These are phyloP conservation scores for Lasioglossum vierecki DNA, from an alignment of 2,888 invertebrate species.

Conservation along the genomic window DNA sequence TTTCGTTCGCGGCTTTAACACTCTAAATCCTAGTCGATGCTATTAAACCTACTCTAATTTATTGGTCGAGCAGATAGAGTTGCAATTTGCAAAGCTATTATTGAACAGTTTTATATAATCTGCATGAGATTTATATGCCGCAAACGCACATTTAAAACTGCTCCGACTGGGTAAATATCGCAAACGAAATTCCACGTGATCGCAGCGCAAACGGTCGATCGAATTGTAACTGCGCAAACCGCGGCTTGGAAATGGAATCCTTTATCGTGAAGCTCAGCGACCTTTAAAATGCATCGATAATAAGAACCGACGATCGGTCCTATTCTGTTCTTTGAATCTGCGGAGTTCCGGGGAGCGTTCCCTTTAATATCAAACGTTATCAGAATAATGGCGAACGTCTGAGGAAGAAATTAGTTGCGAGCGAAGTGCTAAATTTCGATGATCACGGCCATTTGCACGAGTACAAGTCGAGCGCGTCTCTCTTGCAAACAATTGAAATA, in stretches of 20 bases:
- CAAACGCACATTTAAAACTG: slow-evolving; percentile 14
- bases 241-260: slow-evolving; percentile 39
- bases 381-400: not conserved
- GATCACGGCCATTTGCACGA: not conserved
- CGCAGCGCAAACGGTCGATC: slow-evolving; percentile 38
- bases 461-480: not conserved
- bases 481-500: not conserved
- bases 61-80: not conserved
- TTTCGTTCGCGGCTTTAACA: not conserved
- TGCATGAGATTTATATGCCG: not conserved
- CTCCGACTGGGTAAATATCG: slow-evolving; percentile 23
- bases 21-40: not conserved
- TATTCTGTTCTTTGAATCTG: slow-evolving; percentile 38
- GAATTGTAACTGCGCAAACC: slow-evolving; percentile 46
- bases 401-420: slow-evolving; percentile 13
- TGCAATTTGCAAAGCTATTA: not conserved
- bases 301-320: slow-evolving; percentile 26
- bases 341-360: slow-evolving; percentile 15
- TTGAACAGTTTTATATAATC: not conserved
- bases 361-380: slow-evolving; percentile 32
- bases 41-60: not conserved
- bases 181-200: slow-evolving; percentile 38
- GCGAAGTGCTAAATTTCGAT: not conserved
- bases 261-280: slow-evolving; percentile 29
- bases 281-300: slow-evolving; percentile 50